Conservation (phyloP, 2,797 vertebrate species). For the Danionella dracula region DNA sequence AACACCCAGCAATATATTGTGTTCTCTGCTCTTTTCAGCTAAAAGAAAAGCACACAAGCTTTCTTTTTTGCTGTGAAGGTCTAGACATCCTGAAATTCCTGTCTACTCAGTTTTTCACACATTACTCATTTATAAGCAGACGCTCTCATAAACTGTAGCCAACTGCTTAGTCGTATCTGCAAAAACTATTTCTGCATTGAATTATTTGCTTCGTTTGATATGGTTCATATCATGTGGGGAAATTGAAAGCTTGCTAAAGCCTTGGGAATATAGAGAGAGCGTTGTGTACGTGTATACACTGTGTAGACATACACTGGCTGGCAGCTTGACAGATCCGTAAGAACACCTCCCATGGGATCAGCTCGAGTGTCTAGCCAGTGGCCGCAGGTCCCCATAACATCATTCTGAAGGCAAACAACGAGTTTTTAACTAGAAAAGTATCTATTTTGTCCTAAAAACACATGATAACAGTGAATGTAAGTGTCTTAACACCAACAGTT, state of each 20-base stretch:
- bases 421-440: background rate
- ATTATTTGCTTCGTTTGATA: background rate
- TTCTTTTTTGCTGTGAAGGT: no score
- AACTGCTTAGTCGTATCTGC: background rate
- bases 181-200: background rate
- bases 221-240: background rate
- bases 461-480: background rate
- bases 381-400: background rate
- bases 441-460: background rate
- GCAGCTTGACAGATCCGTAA: slow-evolving; percentile 1
- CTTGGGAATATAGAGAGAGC: background rate
- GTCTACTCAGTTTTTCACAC: background rate
- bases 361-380: background rate
- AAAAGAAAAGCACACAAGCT: no score
- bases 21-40: background rate
- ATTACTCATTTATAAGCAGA: background rate
- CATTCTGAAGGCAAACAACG: background rate
- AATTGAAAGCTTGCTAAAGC: background rate
- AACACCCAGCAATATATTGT: no score
- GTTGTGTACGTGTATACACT: background rate
- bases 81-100: background rate
- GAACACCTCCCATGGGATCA: background rate
- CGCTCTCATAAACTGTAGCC: background rate
- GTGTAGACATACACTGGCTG: background rate
- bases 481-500: background rate